Evolutionary conservation across 2,797 vertebrate genomes (phyloP).

Genomic region (Tauraco hartlaubi): DNA sequence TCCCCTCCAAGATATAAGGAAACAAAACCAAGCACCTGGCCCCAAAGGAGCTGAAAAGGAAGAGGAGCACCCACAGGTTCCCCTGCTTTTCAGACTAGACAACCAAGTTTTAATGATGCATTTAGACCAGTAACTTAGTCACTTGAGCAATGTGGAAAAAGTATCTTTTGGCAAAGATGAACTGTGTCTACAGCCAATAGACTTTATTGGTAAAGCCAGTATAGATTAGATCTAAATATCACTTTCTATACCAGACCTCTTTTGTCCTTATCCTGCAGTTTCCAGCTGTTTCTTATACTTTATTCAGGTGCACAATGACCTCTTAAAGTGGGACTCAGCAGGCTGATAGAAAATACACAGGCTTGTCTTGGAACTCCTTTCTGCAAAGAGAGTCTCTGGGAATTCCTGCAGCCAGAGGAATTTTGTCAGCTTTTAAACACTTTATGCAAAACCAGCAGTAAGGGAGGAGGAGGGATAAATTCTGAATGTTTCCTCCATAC

Average conservation of each 20-base stretch:
- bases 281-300: neutral
- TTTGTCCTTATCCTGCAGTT: neutral
- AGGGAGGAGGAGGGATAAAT: neutral
- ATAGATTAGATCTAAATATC: neutral
- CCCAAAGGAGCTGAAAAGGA: neutral
- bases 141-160: neutral
- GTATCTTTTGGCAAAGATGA: neutral
- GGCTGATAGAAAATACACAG: neutral
- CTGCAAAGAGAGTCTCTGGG: neutral
- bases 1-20: neutral
- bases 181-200: neutral
- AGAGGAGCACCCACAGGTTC: neutral
- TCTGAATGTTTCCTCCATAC: neutral
- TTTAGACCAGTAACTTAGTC: neutral
- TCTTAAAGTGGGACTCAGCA: neutral
- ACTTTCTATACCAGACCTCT: neutral
- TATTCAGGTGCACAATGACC: neutral
- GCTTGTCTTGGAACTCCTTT: neutral
- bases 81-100: neutral
- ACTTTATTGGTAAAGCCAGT: neutral
- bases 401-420: neutral
- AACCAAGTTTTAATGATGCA: neutral
- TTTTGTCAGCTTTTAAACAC: neutral
- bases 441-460: neutral
- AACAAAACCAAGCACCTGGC: neutral